Conservation (phyloP, 2,113 vertebrate species). For the Mandrillus leucophaeus region DNA sequence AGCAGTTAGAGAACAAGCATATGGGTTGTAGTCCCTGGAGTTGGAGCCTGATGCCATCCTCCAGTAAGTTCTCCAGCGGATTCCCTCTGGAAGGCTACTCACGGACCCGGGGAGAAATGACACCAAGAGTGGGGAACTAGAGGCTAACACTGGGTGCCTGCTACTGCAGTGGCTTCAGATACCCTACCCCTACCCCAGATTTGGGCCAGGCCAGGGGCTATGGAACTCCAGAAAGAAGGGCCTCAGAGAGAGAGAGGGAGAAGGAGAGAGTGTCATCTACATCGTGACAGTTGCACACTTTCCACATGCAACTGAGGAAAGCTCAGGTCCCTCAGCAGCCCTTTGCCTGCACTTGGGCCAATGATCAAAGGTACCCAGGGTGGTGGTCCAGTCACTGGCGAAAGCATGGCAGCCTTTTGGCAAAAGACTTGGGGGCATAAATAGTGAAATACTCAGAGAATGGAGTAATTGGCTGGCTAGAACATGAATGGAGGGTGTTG, state of each 20-base stretch:
- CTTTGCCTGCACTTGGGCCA: neutral
- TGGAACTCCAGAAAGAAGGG: neutral
- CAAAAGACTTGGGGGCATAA: neutral
- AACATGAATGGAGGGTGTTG: neutral
- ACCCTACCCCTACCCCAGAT: neutral
- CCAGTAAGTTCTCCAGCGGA: too few species aligned
- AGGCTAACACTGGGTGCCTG: neutral
- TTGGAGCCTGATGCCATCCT: neutral
- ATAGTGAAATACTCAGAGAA: neutral
- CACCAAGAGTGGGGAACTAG: accelerated
- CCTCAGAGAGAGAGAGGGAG: neutral
- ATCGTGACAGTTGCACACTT: neutral
- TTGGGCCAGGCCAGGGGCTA: neutral
- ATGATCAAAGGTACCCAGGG: neutral
- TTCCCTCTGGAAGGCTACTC: neutral
- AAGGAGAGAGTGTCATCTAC: neutral
- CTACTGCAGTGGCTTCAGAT: neutral
- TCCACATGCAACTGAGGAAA: neutral
- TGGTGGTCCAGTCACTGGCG: neutral
- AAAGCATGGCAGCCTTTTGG: neutral
- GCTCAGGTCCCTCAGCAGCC: neutral
- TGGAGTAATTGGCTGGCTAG: neutral
- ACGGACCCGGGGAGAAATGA: too few species aligned
- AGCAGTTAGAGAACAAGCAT: neutral
- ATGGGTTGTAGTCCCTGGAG: neutral